Conservation (phyloP, 2,888 invertebrate species). For the Drosophila affinis region DNA sequence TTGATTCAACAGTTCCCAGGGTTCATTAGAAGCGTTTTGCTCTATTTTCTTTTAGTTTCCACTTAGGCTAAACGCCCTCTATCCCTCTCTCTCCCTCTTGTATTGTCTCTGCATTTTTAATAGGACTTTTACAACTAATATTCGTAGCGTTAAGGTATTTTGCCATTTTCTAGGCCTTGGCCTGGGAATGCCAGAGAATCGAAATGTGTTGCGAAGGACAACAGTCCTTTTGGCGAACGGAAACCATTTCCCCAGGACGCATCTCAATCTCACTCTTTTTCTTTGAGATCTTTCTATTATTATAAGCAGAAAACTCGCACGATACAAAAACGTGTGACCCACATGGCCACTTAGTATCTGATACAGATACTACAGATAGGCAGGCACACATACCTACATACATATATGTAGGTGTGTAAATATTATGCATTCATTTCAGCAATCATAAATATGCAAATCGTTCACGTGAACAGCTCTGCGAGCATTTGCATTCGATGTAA, state of each 20-base stretch:
- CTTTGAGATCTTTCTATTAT: background rate
- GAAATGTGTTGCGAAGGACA: background rate
- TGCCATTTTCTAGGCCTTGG: background rate
- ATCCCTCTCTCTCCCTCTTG: slow-evolving; percentile 3
- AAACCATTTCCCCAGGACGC: no score
- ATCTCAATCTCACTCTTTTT: no score
- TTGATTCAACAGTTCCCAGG: slow-evolving; percentile 38
- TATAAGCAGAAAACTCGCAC: slow-evolving; percentile 12
- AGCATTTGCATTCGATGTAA: slow-evolving; percentile 44
- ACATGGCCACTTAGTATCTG: slow-evolving; percentile 57
- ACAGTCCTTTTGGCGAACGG: background rate
- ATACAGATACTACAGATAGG: slow-evolving; percentile 41
- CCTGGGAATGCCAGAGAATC: background rate
- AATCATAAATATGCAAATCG: slow-evolving; percentile 37
- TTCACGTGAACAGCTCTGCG: slow-evolving; percentile 31
- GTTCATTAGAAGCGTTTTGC: slow-evolving; percentile 26
- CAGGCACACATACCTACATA: no score
- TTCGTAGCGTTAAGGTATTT: background rate
- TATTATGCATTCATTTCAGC: slow-evolving; percentile 12
- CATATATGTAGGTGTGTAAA: no score
- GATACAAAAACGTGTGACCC: slow-evolving; percentile 43
- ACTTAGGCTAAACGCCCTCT: slow-evolving; percentile 2
- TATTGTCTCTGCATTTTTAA: slow-evolving; percentile 16
- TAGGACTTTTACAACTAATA: background rate
- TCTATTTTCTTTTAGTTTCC: slow-evolving; percentile 7